Conservation (phyloP, 2,797 vertebrate species). For the Centropyge bicolor region DNA sequence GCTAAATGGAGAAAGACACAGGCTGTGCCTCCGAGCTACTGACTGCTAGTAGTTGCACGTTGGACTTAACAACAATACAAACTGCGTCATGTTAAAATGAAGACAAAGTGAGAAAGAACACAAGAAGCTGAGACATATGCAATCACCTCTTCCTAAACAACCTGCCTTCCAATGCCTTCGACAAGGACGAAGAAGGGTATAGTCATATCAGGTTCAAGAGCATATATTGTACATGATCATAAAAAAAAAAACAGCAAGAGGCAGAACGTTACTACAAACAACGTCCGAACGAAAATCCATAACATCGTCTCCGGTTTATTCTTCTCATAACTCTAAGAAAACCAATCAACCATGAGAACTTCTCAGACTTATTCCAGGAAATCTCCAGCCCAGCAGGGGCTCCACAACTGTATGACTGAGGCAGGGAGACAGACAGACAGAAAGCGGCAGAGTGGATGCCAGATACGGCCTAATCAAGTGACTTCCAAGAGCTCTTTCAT, state of each 20-base stretch:
- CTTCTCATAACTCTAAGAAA: neutral
- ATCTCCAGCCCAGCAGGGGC: conserved; percentile 26
- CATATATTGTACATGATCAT: neutral
- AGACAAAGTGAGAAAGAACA: neutral
- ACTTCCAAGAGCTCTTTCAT: conserved; percentile 67
- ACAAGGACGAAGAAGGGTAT: neutral
- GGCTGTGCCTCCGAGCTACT: conserved; percentile 29
- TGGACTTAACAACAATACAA: neutral
- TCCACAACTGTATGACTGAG: conserved; percentile 3
- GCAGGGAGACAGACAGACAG: neutral
- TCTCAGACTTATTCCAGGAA: conserved; percentile 32
- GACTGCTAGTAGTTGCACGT: conserved; percentile 13
- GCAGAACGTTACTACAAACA: neutral
- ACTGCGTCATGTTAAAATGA: conserved; percentile 4
- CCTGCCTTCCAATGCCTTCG: neutral
- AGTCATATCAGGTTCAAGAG: neutral
- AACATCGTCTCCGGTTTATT: neutral
- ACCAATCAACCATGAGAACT: neutral
- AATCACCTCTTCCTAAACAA: neutral
- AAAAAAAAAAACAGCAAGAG: neutral
- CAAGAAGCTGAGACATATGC: neutral
- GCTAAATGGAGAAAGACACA: conserved; percentile 47
- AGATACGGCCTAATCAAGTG: conserved; percentile 65
- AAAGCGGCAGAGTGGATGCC: conserved; percentile 7
- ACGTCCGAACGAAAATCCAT: neutral